Evolutionary conservation across 1,140 invertebrate genomes (phyloP), one percentile per base, ranked within the genome.

Genomic region (Paramacrobiotus metropolitanus): DNA sequence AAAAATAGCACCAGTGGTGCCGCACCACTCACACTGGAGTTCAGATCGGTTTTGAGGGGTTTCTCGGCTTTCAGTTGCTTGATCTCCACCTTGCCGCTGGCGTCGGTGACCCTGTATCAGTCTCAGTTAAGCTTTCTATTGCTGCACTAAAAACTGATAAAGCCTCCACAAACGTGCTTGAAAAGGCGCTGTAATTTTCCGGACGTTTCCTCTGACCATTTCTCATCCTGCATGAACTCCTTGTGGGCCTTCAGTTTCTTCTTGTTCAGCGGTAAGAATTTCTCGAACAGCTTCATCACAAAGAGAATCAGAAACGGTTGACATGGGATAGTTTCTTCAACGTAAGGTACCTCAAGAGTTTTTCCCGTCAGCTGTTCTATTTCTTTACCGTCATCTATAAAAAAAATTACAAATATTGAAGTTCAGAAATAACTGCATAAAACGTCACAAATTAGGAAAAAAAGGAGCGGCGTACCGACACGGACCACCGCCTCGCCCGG

Each of bases 31-130:
- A 85, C 82, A 65, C 80, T 78, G n/a, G 82, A 82, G 64, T 79
- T 78, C 30, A 95, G 76, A 75, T 94, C 88, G 18, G 77, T 74
- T 67, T 86, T 82, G 21, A 76, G 77, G 1, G 87, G 84, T 1
- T 86, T 86, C 31, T 81, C 15, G 15, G 15, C 79, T 71, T 91
- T 92, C 0, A 92, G 73, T 73, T 93, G 87, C 60, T 83, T 83
- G 1, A 93, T 80, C 65, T 87, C 82, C 59, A 91, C 82, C 61
- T 86, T 86, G 2, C 84, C 84, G 62, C 80, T 79, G 66, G 82
- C 83, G 66, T 87, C 81, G 63, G 78, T 78, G 76, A 84, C 83
- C 68, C 71, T 72, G 59, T 9, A 62, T n/a, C 34, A 40, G 34
- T n/a, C 9, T 9, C 34, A 40, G 34, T n/a, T 40, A n/a, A 40